Evolutionary conservation across 2,888 invertebrate species (phyloP), one percentile per base, ranked within the genome.

Genomic region (Erebia aethiops): DNA sequence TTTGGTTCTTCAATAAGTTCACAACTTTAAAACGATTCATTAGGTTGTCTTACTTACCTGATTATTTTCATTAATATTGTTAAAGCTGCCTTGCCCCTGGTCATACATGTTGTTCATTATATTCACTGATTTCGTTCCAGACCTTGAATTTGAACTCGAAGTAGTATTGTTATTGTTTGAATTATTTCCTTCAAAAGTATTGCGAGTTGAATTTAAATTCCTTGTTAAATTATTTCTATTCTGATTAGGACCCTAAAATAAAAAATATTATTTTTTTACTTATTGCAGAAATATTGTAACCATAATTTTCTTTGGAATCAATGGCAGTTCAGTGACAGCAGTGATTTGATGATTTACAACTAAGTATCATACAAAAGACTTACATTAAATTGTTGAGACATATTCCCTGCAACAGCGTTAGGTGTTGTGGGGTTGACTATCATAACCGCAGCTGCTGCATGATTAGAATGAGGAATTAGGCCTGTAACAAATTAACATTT

Each of bases 381-480:
- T 82, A 92, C 93, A 82, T 90, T 92, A 79, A 88, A 90, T 69
- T 89, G 88, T 80, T 92, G 92, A 68, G 90, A 82, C 74, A 91
- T 87, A 80, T 87, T 92, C 77, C 88, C 92, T 69, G 90, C 84
- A 57, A 89, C 85, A 73, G 93, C 89, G 80, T 92, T 94, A 63
- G 93, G 93, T 71, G 94, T 94, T 54, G 94, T 94, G 18, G 94
- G 94, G 75, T 94, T 94, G 1, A 94, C 94, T 77, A 94, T 93
- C 94, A 94, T 94, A 67, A 94, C 92, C 84, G 94, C 94, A 73
- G 94, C 93, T 57, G 94, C 90, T 68, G 91, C 87, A 85, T 94
- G 93, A 77, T 91, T 93, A 16, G 93, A 87, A 77, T 93, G 93
- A 21, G 93, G 90, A 78, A 86, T 91, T 80, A 92, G 78, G 72